Base-by-base conservation (phyloP, 2,888 invertebrate species). In the Apamea monoglypha region DNA sequence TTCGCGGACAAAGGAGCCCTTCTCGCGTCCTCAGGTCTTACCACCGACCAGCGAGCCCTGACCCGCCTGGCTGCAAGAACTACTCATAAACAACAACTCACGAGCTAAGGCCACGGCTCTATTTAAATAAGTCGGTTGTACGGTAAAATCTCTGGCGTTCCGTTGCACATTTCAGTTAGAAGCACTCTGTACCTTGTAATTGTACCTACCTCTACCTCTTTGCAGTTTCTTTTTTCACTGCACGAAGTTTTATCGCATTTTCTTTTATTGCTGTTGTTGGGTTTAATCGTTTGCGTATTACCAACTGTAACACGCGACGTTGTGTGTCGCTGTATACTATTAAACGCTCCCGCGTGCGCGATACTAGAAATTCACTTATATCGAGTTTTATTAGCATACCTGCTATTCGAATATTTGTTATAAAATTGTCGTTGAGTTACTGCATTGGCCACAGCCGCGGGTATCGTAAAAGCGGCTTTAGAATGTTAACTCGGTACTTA, bases 1-100 rank as follows among this genome's bases (percentile, higher is more conserved):
- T 89, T 88, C 86, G 87, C 89, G 91, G 90, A 95, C 95, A 95
- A 95, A 95, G 94, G 91, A 89, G 86, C 93, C 92, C 92, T 92
- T 93, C 92, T 91, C 89, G 90, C 91, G 91, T 92, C 88, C 92
- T 90, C 91, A 86, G 84, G 88, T 91, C 88, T 91, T 89, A 89
- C 78, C 75, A 72, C 70, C 67, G 78, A 69, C 88, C 87, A 87
- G 78, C 50, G 10, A 80, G 64, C 73, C 59, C 40, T 83, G 89
- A 77, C 71, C 88, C 80, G 32, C 70, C 44, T 68, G 78, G 78
- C 78, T 75, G 70, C 79, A 86, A 84, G 78, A 91, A 92, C 90
- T 77, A 74, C 75, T 88, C 85, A 81, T 79, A 81, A 90, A 91
- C 87, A 91, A 92, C 89, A 91, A 87, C 82, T 71, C 73, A 68